Evolutionary conservation across 2,888 invertebrate genomes (phyloP).

Genomic region (Drosophila mimica): DNA sequence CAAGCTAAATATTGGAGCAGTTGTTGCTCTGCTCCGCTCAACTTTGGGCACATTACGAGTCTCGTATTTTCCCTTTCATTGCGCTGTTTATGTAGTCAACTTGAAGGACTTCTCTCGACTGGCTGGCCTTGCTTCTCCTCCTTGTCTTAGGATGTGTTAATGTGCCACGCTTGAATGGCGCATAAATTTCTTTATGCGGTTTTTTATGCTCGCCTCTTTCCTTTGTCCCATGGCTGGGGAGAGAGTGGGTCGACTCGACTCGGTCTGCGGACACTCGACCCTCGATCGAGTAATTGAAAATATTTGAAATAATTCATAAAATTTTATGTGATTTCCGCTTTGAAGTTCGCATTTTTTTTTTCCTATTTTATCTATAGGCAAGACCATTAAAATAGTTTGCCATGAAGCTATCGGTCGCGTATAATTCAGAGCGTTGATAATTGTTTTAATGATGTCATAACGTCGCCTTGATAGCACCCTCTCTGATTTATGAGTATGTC

Average conservation of each 20-base stretch:
- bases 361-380: constrained; percentile 10
- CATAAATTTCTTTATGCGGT: constrained; percentile 80
- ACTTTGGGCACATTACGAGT: constrained; percentile 42
- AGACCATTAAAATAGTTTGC: constrained; percentile 69
- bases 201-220: constrained; percentile 56
- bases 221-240: constrained; percentile 50
- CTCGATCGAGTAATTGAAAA: constrained; percentile 72
- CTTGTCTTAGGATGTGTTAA: constrained; percentile 72
- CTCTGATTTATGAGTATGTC: constrained; percentile 67
- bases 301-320: constrained; percentile 80
- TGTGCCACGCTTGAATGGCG: constrained; percentile 76
- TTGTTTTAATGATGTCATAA: constrained; percentile 79
- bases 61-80: constrained; percentile 73
- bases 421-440: constrained; percentile 67
- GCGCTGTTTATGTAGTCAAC: constrained; percentile 59
- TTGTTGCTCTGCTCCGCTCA: constrained; percentile 33
- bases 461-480: constrained; percentile 64
- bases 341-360: constrained; percentile 47
- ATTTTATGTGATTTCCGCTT: constrained; percentile 74
- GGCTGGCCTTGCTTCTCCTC: constrained; percentile 21
- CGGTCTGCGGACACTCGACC: constrained; percentile 2
- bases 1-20: constrained; percentile 72
- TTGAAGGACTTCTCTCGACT: constrained; percentile 26
- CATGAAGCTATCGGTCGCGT: constrained; percentile 50
- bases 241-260: constrained; percentile 29